These are phyloP conservation scores for Darevskia mixta DNA, from an alignment of 2,797 vertebrate genomes.

Conservation along the genomic window DNA sequence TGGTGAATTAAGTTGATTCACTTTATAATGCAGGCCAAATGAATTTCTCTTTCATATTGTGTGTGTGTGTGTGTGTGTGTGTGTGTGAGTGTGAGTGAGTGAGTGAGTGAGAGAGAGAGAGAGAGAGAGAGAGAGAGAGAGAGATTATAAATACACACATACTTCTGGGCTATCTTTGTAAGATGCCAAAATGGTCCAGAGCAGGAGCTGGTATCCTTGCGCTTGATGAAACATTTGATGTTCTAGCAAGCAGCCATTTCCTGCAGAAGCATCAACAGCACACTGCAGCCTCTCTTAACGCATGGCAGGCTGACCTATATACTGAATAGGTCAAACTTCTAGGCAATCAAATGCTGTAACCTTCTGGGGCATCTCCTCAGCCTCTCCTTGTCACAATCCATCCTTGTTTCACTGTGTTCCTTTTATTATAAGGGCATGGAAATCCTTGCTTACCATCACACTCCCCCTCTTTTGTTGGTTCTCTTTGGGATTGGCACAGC, in stretches of 20 bases:
- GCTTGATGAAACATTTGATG: slow-evolving; percentile 69
- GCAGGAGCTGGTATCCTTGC: slow-evolving; percentile 60
- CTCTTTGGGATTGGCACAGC: neutral
- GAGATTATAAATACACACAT: too few relatives aligned
- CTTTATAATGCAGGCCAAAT: too few relatives aligned
- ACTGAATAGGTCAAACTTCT: slow-evolving; percentile 56
- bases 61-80: too few relatives aligned
- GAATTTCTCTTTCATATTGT: too few relatives aligned
- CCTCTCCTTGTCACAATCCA: slow-evolving; percentile 35
- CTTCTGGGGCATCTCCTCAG: slow-evolving; percentile 54
- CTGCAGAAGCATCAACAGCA: slow-evolving; percentile 53
- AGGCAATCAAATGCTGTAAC: slow-evolving; percentile 57
- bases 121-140: too few relatives aligned
- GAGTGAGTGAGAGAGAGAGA: too few relatives aligned
- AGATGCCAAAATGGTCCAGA: slow-evolving; percentile 45
- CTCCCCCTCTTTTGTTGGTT: neutral
- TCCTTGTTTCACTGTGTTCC: neutral
- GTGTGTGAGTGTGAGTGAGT: too few relatives aligned
- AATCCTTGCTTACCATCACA: slow-evolving; percentile 1
- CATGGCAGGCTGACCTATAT: slow-evolving; percentile 70
- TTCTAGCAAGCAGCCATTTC: slow-evolving; percentile 53
- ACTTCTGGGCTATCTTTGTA: neutral
- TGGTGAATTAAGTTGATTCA: too few relatives aligned
- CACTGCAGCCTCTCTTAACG: slow-evolving; percentile 53
- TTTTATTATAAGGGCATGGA: slow-evolving; percentile 8